These are phyloP conservation scores for Amphimedon queenslandica DNA, from an alignment of 37 sponge, comb jelly and placozoan species.

Conservation along the genomic window DNA sequence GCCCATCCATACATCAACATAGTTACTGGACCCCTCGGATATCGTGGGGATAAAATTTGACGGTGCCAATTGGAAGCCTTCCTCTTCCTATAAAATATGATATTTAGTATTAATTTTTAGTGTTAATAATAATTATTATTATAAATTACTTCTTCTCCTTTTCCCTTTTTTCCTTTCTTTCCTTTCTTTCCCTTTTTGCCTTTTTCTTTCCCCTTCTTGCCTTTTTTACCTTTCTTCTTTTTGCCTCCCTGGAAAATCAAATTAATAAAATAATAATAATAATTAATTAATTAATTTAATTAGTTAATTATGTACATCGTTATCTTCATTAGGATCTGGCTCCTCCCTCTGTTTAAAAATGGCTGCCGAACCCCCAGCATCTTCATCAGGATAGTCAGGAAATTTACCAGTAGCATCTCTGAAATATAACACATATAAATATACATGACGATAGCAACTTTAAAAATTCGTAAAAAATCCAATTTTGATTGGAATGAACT, in stretches of 20 bases:
- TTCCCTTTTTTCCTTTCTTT: conserved; percentile 71
- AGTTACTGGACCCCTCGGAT: conserved; percentile 39
- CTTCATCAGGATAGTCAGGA: conserved; percentile 92
- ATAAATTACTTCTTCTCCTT: conserved; percentile 71
- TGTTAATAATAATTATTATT: too few relatives aligned
- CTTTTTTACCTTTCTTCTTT: conserved; percentile 83
- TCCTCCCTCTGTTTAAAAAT: conserved; percentile 91
- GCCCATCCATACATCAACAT: conserved; percentile 87
- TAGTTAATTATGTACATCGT: too few relatives aligned
- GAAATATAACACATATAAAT: background rate
- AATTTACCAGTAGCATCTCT: conserved; percentile 99
- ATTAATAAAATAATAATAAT: background rate
- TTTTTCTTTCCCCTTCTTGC: conserved; percentile 66
- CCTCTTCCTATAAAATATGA: conserved; percentile 59
- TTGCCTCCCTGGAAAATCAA: conserved; percentile 34
- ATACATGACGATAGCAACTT: background rate
- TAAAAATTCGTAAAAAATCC: too few relatives aligned
- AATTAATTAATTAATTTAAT: too few relatives aligned
- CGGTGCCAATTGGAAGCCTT: conserved; percentile 81
- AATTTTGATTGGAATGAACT: too few relatives aligned
- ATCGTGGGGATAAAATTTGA: conserved; percentile 90
- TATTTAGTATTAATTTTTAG: background rate
- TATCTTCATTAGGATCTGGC: conserved; percentile 29
- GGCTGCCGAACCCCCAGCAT: conserved; percentile 91
- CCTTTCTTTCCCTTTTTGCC: conserved; percentile 69